Conservation (phyloP, 2,888 invertebrate genomes). For the Exocentrus adspersus region DNA sequence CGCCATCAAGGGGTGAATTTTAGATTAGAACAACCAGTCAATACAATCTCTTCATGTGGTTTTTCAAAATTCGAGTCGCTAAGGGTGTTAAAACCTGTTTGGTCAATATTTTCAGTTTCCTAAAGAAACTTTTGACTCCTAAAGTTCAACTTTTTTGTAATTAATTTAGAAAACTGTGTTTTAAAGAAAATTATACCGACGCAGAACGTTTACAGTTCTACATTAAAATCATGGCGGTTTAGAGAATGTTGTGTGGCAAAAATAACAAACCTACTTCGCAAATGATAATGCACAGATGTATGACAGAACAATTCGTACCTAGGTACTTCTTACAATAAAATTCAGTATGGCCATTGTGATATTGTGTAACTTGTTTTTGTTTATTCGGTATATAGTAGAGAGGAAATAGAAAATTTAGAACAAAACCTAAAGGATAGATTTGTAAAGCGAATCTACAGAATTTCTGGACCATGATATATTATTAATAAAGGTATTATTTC, state of each 20-base stretch:
- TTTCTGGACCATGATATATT: constrained; percentile 13
- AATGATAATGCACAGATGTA: neutral
- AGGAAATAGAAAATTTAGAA: constrained; percentile 20
- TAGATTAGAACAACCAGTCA: no score
- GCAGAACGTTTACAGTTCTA: no score
- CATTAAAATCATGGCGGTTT: constrained; percentile 12
- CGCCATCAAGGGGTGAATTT: no score
- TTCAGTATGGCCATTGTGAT: neutral
- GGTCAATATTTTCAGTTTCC: no score
- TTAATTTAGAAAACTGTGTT: no score
- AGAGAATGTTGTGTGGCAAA: constrained; percentile 25
- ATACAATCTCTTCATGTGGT: no score
- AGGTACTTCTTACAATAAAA: no score
- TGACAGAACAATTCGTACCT: neutral
- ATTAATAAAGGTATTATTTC: constrained; percentile 5
- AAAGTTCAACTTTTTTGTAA: no score
- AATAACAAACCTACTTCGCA: neutral
- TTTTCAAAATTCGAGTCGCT: no score
- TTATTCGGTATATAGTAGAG: constrained; percentile 16
- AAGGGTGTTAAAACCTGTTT: no score
- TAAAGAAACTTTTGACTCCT: no score
- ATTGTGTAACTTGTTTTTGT: constrained; percentile 17
- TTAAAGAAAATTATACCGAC: no score
- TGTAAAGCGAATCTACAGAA: constrained; percentile 20
- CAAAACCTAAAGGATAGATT: constrained; percentile 18